These are phyloP conservation scores for Amphipoea oculea DNA, from an alignment of 2,888 invertebrate species.

Conservation along the genomic window DNA sequence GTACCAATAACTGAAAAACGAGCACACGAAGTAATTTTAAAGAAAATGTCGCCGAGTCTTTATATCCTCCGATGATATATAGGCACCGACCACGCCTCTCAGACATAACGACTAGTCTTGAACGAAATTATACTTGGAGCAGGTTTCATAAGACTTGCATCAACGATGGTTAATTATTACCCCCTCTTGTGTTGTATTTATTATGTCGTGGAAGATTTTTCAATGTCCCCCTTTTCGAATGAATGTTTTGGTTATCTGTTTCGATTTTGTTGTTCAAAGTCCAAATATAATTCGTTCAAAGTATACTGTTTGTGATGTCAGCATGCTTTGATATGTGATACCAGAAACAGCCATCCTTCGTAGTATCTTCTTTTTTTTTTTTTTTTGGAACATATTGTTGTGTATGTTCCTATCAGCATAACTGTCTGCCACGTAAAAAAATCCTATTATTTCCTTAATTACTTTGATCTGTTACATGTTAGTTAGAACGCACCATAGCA, in stretches of 20 bases:
- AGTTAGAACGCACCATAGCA: not conserved
- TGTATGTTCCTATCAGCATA: not conserved
- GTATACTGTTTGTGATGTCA: not conserved
- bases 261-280: not conserved
- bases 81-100: constrained; percentile 51
- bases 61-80: constrained; percentile 55
- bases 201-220: constrained; percentile 47
- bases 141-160: constrained; percentile 68
- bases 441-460: not conserved
- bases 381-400: not conserved
- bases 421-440: not conserved
- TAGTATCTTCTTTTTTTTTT: not conserved
- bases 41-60: constrained; percentile 55
- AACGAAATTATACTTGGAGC: constrained; percentile 50
- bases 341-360: not conserved
- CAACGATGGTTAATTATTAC: constrained; percentile 64
- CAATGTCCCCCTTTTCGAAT: constrained; percentile 31
- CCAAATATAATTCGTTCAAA: not conserved
- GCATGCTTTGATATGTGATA: not conserved
- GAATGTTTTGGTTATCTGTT: not conserved
- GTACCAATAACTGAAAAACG: constrained; percentile 40
- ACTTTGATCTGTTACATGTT: not conserved
- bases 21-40: constrained; percentile 41
- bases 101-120: constrained; percentile 58
- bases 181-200: constrained; percentile 50